These are phyloP conservation scores for Biston betularia DNA, from an alignment of 2,888 invertebrate genomes.

Conservation along the genomic window DNA sequence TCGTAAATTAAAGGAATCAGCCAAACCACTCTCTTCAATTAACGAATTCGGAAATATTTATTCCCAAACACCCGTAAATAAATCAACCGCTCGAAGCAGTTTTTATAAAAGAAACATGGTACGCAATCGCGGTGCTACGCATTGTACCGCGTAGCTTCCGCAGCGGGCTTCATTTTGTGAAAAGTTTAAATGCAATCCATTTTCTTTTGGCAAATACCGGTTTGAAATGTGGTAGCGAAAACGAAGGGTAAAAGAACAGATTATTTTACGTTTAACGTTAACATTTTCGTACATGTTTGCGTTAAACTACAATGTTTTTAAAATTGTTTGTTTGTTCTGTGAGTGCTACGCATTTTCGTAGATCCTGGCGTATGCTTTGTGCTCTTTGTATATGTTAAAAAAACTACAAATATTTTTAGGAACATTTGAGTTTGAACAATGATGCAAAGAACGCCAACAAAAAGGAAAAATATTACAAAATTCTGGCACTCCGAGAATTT, in stretches of 20 bases:
- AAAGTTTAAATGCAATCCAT: not conserved
- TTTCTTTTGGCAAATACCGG: not conserved
- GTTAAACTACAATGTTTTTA: not conserved
- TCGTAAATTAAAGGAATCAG: constrained; percentile 37
- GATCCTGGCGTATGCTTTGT: constrained; percentile 14
- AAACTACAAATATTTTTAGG: too few relatives aligned
- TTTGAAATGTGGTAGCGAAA: not conserved
- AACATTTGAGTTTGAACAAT: too few relatives aligned
- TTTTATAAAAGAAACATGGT: constrained; percentile 1
- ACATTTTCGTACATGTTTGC: not conserved
- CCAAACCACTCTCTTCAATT: constrained; percentile 38
- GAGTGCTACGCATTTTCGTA: constrained; percentile 52
- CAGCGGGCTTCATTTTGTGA: constrained; percentile 2
- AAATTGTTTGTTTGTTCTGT: not conserved
- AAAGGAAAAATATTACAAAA: too few relatives aligned
- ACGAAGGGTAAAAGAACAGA: not conserved
- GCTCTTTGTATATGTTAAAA: too few relatives aligned
- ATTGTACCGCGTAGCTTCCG: constrained; percentile 5
- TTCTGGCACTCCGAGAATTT: too few relatives aligned
- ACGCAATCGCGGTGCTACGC: not conserved
- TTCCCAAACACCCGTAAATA: constrained; percentile 22
- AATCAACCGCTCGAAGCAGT: not conserved
- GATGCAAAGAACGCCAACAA: too few relatives aligned
- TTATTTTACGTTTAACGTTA: not conserved
- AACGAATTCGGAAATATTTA: constrained; percentile 36